These are phyloP conservation scores for Crossocerus cetratus DNA, from an alignment of 2,888 invertebrate species.

Conservation along the genomic window DNA sequence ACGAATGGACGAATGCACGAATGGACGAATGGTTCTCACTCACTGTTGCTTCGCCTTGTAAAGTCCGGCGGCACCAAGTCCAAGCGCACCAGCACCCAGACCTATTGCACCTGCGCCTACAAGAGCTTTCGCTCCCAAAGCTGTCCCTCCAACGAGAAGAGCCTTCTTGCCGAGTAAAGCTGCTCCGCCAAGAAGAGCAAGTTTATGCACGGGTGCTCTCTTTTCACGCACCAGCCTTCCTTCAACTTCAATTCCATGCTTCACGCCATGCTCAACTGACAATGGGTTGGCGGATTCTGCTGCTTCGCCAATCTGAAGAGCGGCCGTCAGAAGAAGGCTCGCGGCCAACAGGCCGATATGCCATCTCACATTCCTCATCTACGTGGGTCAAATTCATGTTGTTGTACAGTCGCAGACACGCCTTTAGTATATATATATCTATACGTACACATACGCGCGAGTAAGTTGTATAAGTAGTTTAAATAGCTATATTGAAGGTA, in stretches of 20 bases:
- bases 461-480: too few relatives aligned
- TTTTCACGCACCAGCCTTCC: conserved; percentile 45
- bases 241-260: too few relatives aligned
- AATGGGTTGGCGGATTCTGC: not conserved
- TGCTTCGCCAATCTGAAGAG: not conserved
- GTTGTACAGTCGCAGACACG: not conserved
- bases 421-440: too few relatives aligned
- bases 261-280: too few relatives aligned
- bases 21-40: conserved; percentile 29
- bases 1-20: not conserved
- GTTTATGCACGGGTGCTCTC: conserved; percentile 56
- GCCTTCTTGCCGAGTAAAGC: conserved; percentile 58
- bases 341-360: not conserved
- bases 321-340: not conserved
- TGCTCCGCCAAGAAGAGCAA: conserved; percentile 57
- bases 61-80: conserved; percentile 58
- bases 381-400: not conserved
- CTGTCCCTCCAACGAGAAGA: conserved; percentile 55
- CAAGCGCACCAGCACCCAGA: conserved; percentile 53
- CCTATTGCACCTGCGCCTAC: conserved; percentile 57
- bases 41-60: conserved; percentile 57
- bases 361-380: not conserved
- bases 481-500: too few relatives aligned
- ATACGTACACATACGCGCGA: too few relatives aligned
- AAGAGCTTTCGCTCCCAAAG: conserved; percentile 47